Evolutionary conservation across 2,888 invertebrate genomes (phyloP), one percentile per base, ranked within the genome.

Genomic region (Harpagoxenus sublaevis): DNA sequence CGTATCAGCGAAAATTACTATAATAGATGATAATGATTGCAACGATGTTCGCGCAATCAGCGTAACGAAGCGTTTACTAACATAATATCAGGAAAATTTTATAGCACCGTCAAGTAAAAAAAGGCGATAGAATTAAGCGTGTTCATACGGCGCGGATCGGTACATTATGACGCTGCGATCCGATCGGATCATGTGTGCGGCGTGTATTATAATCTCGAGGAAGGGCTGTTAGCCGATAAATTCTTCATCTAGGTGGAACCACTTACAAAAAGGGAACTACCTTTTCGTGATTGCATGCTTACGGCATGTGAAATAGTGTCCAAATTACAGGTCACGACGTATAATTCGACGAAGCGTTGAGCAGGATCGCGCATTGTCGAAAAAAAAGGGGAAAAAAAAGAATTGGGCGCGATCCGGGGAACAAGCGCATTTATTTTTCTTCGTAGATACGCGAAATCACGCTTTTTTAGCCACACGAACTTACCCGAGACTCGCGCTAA

Each of bases 241-340:
- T 93, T 93, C 93, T 93, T 94, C 93, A 94, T 94, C 94, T 93
- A 94, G 91, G 90, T 90, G 91, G 92, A 88, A 91, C 92, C 92
- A 92, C 92, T 92, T 92, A 89, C 89, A 87, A 88, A 88, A 89
- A 86, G 89, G 91, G 91, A 92, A 94, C 93, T n/a, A 93, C 92
- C 92, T 94, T 93, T 92, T 92, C 93, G 92, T 93, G 94, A 94
- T 94, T 94, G 93, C 93, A 92, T 91, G 92, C 92, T 94, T 91
- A 92, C 89, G 90, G 89, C 90, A 91, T 83, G 92, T 91, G 92
- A 94, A 94, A 93, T 93, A 93, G 94, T 94, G 93, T 92, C 92
- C 90, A 94, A 94, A 94, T 94, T 94, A 93, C 90, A 94, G 92
- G 91, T 89, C 92, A 90, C 86, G 89, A 87, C 85, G 91, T 92